A percentile compares a stretch with the other conserved stretches of the same genome.
These are phyloP conservation scores for Diuraphis noxia DNA, from an alignment of 1,140 invertebrate species.

Conservation along the genomic window DNA sequence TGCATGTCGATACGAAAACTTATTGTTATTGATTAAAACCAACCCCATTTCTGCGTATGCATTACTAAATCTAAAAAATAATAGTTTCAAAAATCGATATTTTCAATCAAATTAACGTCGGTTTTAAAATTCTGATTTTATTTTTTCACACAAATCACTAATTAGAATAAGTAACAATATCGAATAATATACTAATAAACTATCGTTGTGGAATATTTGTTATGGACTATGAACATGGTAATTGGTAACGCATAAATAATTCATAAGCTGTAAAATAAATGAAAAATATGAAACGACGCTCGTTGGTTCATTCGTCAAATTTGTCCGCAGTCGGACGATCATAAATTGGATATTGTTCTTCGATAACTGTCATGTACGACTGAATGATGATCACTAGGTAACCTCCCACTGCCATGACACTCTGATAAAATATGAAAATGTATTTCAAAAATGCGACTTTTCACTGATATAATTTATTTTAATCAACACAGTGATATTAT, in stretches of 20 bases:
- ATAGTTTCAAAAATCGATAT: background rate
- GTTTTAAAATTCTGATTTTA: background rate
- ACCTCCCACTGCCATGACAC: constrained; percentile 47
- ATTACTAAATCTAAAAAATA: background rate
- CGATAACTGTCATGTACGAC: constrained; percentile 53
- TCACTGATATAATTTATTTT: background rate
- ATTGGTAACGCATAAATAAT: background rate
- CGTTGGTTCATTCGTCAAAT: constrained; percentile 23
- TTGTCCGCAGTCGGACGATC: constrained; percentile 21
- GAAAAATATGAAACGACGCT: background rate
- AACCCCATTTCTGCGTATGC: background rate
- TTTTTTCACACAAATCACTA: background rate
- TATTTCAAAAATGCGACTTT: background rate
- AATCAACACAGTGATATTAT: background rate
- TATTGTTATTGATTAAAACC: background rate
- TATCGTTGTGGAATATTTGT: background rate
- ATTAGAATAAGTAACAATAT: background rate
- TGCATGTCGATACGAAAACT: background rate
- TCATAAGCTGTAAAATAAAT: background rate
- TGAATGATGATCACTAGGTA: constrained; percentile 51
- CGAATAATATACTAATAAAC: background rate
- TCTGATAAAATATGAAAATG: constrained; percentile 3
- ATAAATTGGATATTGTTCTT: constrained; percentile 50
- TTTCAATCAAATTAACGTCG: background rate
- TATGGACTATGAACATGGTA: background rate